Base-by-base conservation (phyloP, 2,113 vertebrate species). In the Colistium nudipinnis region DNA sequence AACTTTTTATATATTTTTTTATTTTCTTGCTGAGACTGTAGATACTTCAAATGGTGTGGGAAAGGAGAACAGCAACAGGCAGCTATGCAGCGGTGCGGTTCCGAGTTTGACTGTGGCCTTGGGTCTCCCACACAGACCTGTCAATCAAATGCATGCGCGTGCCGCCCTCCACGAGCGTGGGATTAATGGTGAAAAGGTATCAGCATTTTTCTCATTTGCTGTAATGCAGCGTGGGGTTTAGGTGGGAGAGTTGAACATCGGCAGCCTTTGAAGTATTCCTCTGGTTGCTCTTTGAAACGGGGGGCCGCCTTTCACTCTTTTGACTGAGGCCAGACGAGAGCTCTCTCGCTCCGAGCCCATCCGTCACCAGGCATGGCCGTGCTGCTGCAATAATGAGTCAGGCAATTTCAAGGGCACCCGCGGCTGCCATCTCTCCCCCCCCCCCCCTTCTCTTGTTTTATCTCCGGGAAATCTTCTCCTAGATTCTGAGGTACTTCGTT, bases 361-460 rank as follows among this genome's bases (percentile, higher is more conserved):
- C 82, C 85, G 76, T 85, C 82, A 77, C 85, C 78, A 84, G 39
- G 49, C 84, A 82, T 55, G 74, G 82, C 83, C 60, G 70, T 86
- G 76, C 84, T 81, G 78, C 89, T 85, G 88, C 88, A 87, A 87
- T 88, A 88, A 88, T 91, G 89, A 92, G 85, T 88, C 91, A 91
- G 87, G 86, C 85, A 71, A 80, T 89, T 90, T 91, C 87, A 92
- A 91, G 89, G 90, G 84, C 90, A 91, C 86, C 90, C 87, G 82
- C 81, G 68, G 74, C 76, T 82, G 83, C 73, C 80, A 62, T 80
- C 64, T 85, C 90, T 82, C 74, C 83, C 14, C 30, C 22, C 2
- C 16, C n/a, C 25, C 24, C 43, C 36, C 47, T n/a, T 54, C 20
- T 24, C 17, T 51, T 7, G 0, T 71, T 70, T 30, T 24, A 25